phyloP scores from a whole-genome alignment of 2,888 invertebrate species.

The Coenonympha arcania region DNA sequence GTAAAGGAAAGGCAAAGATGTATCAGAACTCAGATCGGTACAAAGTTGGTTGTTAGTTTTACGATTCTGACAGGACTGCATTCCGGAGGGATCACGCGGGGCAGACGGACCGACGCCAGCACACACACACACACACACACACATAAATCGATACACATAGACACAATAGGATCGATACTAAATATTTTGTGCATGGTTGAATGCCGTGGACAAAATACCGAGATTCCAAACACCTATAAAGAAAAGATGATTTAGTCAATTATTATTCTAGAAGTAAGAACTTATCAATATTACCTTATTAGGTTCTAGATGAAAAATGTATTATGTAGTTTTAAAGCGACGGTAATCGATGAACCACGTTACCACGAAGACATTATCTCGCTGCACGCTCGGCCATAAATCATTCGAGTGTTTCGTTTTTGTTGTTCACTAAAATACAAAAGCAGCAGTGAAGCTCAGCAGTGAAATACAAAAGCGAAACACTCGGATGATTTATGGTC shows the following conservation, averaged over 20 bases:
- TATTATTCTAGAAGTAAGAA: too few species aligned
- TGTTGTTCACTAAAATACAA: too few species aligned
- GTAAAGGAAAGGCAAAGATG: not conserved
- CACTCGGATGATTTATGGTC: too few species aligned
- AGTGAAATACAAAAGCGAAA: too few species aligned
- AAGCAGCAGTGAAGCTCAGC: too few species aligned
- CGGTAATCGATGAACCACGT: too few species aligned
- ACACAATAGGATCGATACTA: constrained; percentile 14
- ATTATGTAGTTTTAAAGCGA: too few species aligned
- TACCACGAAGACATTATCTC: too few species aligned
- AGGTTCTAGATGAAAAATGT: too few species aligned
- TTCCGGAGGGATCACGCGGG: constrained; percentile 39
- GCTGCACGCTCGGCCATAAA: too few species aligned
- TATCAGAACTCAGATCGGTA: not conserved
- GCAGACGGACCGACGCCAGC: constrained; percentile 58
- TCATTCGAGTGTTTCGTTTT: too few species aligned
- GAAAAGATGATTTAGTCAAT: not conserved
- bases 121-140: constrained; percentile 23
- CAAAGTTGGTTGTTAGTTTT: constrained; percentile 11
- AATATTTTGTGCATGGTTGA: not conserved
- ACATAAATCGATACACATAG: not conserved
- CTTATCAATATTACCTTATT: too few species aligned
- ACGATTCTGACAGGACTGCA: constrained; percentile 38
- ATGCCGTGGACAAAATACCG: not conserved
- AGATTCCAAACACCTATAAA: not conserved